Conservation (phyloP, 2,797 vertebrate genomes). For the Anguilla megastoma region DNA sequence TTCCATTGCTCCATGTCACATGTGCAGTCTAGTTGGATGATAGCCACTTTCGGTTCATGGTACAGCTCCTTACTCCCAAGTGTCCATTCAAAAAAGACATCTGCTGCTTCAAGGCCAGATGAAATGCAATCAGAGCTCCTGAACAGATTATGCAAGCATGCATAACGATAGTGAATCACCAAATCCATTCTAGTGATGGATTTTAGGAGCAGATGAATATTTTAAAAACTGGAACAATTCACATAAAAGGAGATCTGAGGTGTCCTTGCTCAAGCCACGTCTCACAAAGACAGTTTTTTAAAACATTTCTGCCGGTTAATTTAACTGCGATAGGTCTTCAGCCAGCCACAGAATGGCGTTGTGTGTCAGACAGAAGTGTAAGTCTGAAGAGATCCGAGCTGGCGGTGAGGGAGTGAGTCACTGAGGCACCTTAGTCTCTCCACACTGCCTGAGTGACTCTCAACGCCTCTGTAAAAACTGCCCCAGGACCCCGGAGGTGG, state of each 20-base stretch:
- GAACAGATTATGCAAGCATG: background rate
- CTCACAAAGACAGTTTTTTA: too few relatives aligned
- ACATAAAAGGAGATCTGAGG: background rate
- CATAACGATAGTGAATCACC: background rate
- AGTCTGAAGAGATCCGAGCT: conserved; percentile 11
- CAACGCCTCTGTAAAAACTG: background rate
- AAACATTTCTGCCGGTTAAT: background rate
- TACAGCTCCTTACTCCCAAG: background rate
- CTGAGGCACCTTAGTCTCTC: too few relatives aligned
- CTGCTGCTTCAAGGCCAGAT: background rate
- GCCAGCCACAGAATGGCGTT: background rate
- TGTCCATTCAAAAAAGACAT: background rate
- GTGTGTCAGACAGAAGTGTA: conserved; percentile 4
- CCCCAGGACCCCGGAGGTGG: background rate
- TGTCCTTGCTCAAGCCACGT: too few relatives aligned
- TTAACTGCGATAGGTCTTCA: background rate
- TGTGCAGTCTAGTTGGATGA: background rate
- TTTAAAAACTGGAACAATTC: background rate
- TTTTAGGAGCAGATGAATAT: background rate
- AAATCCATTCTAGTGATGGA: background rate
- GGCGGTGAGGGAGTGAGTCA: background rate
- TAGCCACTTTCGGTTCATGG: background rate
- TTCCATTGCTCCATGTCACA: background rate
- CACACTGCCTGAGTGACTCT: background rate
- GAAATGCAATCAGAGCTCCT: background rate